Percentiles rank a stretch among this genome's conserved stretches.
These are phyloP conservation scores for Siniperca scherzeri DNA, from an alignment of 2,797 vertebrate genomes.

Conservation along the genomic window DNA sequence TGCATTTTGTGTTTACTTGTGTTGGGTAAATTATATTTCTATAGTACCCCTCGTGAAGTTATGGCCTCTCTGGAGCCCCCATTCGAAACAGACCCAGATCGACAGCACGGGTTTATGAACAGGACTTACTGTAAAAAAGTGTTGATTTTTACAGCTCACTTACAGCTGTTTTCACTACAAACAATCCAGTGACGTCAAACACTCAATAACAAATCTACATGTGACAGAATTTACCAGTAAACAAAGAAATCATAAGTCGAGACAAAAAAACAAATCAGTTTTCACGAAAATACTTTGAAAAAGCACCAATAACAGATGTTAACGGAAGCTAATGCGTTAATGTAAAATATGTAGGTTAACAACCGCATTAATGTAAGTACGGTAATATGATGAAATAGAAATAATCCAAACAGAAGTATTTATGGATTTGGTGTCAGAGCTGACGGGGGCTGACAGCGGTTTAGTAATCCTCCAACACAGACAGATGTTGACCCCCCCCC, in stretches of 20 bases:
- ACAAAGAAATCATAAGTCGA: neutral
- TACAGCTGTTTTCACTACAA: neutral
- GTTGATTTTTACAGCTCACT: neutral
- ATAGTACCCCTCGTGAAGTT: too few species aligned
- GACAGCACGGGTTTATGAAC: neutral
- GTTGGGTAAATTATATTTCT: too few species aligned
- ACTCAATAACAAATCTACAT: neutral
- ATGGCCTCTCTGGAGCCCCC: too few species aligned
- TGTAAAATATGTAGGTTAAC: slow-evolving; percentile 74
- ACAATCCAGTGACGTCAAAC: neutral
- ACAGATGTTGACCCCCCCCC: slow-evolving; percentile 56
- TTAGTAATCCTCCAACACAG: slow-evolving; percentile 57
- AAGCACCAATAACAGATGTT: neutral
- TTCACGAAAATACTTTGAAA: neutral
- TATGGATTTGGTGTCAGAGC: slow-evolving; percentile 49
- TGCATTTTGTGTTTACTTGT: too few species aligned
- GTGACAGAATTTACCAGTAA: neutral
- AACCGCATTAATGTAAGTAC: slow-evolving; percentile 62
- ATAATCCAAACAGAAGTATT: slow-evolving; percentile 68
- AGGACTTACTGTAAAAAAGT: neutral
- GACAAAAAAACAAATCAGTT: slow-evolving; percentile 10
- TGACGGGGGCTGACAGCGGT: neutral
- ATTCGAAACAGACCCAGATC: neutral
- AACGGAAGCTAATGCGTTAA: slow-evolving; percentile 40
- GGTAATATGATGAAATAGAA: slow-evolving; percentile 55